Conservation (phyloP, 2,113 vertebrate species). For the Heterochromis multidens region DNA sequence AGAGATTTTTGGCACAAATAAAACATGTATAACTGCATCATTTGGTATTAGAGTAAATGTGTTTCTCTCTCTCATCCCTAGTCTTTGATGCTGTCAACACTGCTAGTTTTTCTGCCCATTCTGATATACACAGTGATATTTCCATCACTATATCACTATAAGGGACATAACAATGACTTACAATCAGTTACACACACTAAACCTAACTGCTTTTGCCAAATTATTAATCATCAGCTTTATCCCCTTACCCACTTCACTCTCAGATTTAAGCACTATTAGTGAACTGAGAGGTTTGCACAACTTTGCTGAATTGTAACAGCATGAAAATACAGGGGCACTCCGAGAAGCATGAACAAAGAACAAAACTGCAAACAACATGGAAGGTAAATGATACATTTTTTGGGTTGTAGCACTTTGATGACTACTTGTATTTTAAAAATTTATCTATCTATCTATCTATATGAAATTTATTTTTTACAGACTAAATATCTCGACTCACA, state of each 20-base stretch:
- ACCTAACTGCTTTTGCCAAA: not conserved
- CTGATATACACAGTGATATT: not conserved
- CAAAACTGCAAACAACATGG: not conserved
- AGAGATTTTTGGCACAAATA: not conserved
- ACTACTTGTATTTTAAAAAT: no score
- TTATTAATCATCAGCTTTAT: not conserved
- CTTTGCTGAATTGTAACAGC: not conserved
- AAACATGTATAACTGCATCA: not conserved
- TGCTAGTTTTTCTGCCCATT: accelerated
- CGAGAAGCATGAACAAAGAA: not conserved
- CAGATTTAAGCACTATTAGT: not conserved
- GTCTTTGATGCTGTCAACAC: not conserved
- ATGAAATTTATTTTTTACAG: not conserved
- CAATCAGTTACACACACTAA: not conserved
- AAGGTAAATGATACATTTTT: not conserved
- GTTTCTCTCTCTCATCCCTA: not conserved
- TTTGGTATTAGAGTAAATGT: not conserved
- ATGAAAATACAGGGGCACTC: not conserved
- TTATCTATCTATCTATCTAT: no score
- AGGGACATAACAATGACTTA: not conserved
- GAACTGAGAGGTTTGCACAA: not conserved
- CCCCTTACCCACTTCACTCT: not conserved
- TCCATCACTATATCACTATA: not conserved
- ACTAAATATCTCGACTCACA: not conserved
- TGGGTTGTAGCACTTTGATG: not conserved